A percentile compares a stretch with the other conserved stretches of the same genome.
Conservation (phyloP, 2,113 vertebrate species). For the Myiozetetes cayanensis region DNA sequence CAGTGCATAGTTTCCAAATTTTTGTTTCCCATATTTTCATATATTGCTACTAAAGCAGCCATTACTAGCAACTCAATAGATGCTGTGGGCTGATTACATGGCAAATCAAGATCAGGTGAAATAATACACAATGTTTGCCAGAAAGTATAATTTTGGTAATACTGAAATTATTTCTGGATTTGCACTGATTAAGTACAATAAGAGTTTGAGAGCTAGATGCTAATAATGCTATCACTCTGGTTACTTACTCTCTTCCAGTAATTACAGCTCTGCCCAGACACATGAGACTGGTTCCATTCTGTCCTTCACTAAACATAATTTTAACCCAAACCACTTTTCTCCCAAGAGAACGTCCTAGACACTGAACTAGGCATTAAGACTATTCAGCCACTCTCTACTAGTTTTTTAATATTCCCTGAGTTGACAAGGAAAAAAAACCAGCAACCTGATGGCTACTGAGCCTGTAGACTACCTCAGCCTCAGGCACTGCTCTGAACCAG, state of each 20-base stretch:
- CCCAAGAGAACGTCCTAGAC: neutral
- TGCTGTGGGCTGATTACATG: neutral
- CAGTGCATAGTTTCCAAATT: neutral
- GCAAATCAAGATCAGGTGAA: slow-evolving; percentile 3
- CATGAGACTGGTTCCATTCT: neutral
- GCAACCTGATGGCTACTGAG: neutral
- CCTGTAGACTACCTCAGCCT: neutral
- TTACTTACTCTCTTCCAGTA: neutral
- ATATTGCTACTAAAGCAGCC: neutral
- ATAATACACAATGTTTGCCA: neutral
- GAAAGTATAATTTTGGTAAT: neutral
- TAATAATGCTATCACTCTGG: neutral
- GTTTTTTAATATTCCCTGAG: neutral
- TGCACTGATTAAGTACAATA: neutral
- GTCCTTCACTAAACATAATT: neutral
- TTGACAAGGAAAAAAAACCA: neutral
- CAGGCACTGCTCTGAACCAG: neutral
- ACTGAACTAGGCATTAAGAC: neutral
- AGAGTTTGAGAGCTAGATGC: neutral
- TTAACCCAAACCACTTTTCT: neutral
- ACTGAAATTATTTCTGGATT: neutral
- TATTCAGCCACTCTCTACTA: neutral
- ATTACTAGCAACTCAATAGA: neutral
- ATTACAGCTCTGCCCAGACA: neutral
- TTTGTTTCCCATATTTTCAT: slow-evolving; percentile 5